Conservation (phyloP, 2,113 vertebrate species). For the Panurus biarmicus region DNA sequence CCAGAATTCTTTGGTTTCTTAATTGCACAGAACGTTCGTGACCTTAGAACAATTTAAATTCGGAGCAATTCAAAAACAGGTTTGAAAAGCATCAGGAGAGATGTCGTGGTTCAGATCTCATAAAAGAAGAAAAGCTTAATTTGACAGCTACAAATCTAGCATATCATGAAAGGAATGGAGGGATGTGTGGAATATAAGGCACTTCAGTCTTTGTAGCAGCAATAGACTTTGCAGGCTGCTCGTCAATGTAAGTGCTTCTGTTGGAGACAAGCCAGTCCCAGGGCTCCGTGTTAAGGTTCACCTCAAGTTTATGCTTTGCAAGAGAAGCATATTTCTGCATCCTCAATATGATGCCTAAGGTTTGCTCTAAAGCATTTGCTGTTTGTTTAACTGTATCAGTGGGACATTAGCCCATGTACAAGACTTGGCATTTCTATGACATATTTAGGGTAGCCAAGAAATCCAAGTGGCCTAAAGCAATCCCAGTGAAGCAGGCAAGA, state of each 20-base stretch:
- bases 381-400: neutral
- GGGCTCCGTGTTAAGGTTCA: neutral
- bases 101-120: neutral
- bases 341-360: neutral
- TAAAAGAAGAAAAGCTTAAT: neutral
- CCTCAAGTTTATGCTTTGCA: neutral
- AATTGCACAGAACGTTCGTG: neutral
- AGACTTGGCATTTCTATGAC: neutral
- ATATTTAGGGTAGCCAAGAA: neutral
- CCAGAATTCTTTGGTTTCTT: neutral
- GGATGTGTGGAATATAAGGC: neutral
- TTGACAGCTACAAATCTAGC: neutral
- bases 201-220: neutral
- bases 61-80: neutral
- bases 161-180: neutral
- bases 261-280: neutral
- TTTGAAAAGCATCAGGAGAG: neutral
- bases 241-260: accelerated
- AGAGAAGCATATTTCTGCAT: neutral
- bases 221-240: neutral
- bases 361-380: neutral
- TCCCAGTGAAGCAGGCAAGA: neutral
- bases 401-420: neutral
- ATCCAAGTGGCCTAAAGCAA: neutral
- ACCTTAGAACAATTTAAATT: neutral